Base-by-base conservation (phyloP, 1,140 invertebrate genomes). In the Acromyrmex charruanus region DNA sequence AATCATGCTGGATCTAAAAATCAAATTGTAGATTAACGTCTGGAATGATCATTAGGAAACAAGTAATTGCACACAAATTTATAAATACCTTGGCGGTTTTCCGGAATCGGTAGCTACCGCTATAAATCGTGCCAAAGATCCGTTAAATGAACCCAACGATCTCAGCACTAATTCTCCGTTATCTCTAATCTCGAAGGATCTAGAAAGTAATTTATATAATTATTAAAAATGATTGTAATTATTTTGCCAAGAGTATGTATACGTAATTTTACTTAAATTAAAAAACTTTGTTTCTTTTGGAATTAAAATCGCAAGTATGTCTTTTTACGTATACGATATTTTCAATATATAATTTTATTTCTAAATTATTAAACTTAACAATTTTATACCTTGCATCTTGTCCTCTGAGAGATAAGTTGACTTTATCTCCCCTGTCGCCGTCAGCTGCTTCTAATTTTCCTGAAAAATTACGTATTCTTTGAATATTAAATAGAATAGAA, bases 71-170 rank as follows among this genome's bases (percentile, higher is more conserved):
- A 18, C 9, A 31, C 18, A 59, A 80, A 55, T 5, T 18, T 74
- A 28, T 55, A 59, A 96, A 94, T 96, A 97, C 95, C 97, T 95
- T 0, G 98, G 97, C 58, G 98, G 98, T 49, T 96, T 95, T 53
- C 98, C 98, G 53, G 97, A 97, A 93, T 99, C 98, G 1, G 96
- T 97, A 21, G 98, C 98, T 77, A 98, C 97, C 59, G 97, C 97
- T 21, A 98, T 97, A 55, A 98, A 87, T 81, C 95, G 90, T 59
- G 95, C 95, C 44, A 95, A 94, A 97, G 97, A 90, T 96, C 96
- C 75, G 96, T 97, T 85, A 95, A 96, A 88, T 94, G 94, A 94
- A 96, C 97, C 28, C 96, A 94, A 39, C 61, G 93, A 93, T 87
- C 95, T 94, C 66, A 96, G 88, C 75, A 96, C 96, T 82, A 97